Base-by-base conservation (phyloP, 2,888 invertebrate genomes). In the Euproctis similis region DNA sequence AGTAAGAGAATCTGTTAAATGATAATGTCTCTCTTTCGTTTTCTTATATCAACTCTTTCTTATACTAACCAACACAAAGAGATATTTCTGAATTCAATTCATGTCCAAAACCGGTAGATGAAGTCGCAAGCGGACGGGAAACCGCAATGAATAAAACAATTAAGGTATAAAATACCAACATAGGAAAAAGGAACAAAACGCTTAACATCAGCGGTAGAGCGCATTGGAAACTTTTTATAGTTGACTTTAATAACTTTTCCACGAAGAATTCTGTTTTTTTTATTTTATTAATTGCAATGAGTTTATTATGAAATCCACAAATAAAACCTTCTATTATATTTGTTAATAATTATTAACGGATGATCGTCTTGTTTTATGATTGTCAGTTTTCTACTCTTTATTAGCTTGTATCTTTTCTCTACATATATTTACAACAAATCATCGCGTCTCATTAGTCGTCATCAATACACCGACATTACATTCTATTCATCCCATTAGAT, bases 401-500 rank as follows among this genome's bases (percentile, higher is more conserved):
- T 47, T 31, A 32, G 22, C 12, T 20, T 35, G 42, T 35, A 39
- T 39, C 28, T 35, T 39, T 33, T 42, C 17, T 34, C 18, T 25
- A 38, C 29, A 34, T 51, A n/a, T n/a, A n/a, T n/a, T n/a, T n/a
- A 53, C 54, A 54, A 58, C 50, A 55, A 53, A 36, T 42, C 38
- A 52, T 59, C 49, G 56, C 59, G 51, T 53, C 63, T 74, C 62
- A 78, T 78, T 80, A 76, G 64, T 47, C 59, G 59, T 70, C 77
- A 77, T 80, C 78, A 64, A 68, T 66, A 63, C 62, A 70, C 72
- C 65, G 57, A 65, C 68, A 65, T 74, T 65, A 74, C 62, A 55
- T 59, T 58, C 53, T 69, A 72, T 57, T 63, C 60, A 70, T 66
- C 64, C 80, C 66, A 81, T 84, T 82, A 82, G 67, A 58, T 52